These are phyloP conservation scores for Epistrophe grossulariae DNA, from an alignment of 2,888 invertebrate species.

Conservation along the genomic window DNA sequence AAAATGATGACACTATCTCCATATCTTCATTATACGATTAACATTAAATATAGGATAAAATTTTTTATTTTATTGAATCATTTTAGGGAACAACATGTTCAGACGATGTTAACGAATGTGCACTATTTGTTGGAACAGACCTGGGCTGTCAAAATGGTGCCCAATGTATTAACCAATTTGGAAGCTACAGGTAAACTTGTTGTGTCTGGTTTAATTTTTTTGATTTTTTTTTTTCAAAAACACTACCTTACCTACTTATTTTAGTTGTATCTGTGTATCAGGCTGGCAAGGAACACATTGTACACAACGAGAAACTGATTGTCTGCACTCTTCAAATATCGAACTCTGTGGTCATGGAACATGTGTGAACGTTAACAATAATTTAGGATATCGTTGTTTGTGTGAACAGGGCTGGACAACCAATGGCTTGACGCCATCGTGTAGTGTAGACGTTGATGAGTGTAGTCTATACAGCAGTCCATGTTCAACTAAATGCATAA, in stretches of 20 bases:
- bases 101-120: slow-evolving; percentile 94
- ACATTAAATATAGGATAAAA: too few relatives aligned
- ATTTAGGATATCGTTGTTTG: slow-evolving; percentile 90
- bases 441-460: slow-evolving; percentile 94
- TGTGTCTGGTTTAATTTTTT: too few relatives aligned
- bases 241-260: slow-evolving; percentile 44
- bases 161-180: slow-evolving; percentile 91
- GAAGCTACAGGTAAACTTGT: slow-evolving; percentile 90
- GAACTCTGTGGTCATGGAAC: slow-evolving; percentile 96
- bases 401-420: slow-evolving; percentile 96
- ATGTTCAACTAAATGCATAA: slow-evolving; percentile 94
- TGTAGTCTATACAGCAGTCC: slow-evolving; percentile 88
- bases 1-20: too few relatives aligned
- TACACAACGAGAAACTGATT: slow-evolving; percentile 89
- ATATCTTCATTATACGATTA: too few relatives aligned
- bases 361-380: slow-evolving; percentile 88
- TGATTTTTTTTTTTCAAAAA: too few relatives aligned
- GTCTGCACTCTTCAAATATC: slow-evolving; percentile 87
- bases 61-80: background rate
- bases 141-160: slow-evolving; percentile 96
- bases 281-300: slow-evolving; percentile 95
- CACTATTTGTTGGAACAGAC: slow-evolving; percentile 91
- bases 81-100: slow-evolving; percentile 88
- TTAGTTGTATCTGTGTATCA: slow-evolving; percentile 89
- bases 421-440: slow-evolving; percentile 88